These are phyloP conservation scores for Acromyrmex heyeri DNA, from an alignment of 1,140 invertebrate genomes.

Conservation along the genomic window DNA sequence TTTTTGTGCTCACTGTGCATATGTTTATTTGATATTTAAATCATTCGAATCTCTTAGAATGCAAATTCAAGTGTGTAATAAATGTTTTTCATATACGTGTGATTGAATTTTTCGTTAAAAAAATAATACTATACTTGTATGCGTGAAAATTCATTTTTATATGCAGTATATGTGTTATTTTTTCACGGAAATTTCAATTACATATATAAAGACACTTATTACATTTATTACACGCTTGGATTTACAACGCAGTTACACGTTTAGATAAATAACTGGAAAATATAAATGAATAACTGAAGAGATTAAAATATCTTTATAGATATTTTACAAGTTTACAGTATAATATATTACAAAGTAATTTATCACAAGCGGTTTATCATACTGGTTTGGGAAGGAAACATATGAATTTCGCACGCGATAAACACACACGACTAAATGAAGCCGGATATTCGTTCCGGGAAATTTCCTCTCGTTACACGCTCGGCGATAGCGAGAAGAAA, in stretches of 20 bases:
- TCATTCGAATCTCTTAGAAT: not conserved
- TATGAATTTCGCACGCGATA: constrained; percentile 49
- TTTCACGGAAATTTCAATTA: no score
- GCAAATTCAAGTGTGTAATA: no score
- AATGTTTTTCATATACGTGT: no score
- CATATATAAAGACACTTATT: no score
- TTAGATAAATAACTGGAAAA: not conserved
- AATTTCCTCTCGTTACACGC: constrained; percentile 45
- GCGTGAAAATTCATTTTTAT: no score
- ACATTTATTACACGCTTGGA: no score
- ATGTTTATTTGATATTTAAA: not conserved
- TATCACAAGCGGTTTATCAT: constrained; percentile 30
- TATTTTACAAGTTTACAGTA: not conserved
- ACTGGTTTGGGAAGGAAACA: not conserved
- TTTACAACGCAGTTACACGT: not conserved
- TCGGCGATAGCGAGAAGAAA: constrained; percentile 40
- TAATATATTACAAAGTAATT: constrained; percentile 3
- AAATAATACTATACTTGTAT: no score
- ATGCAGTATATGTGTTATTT: no score
- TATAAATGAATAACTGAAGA: not conserved
- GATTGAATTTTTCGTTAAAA: no score
- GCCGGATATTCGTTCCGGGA: constrained; percentile 28
- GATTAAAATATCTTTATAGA: constrained; percentile 3
- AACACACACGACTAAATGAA: constrained; percentile 9
- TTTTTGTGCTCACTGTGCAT: not conserved